Percentiles rank a stretch among this genome's conserved stretches.
Evolutionary conservation across 2,797 vertebrate species (phyloP).

Genomic region (Hypotaenidia okinawae): DNA sequence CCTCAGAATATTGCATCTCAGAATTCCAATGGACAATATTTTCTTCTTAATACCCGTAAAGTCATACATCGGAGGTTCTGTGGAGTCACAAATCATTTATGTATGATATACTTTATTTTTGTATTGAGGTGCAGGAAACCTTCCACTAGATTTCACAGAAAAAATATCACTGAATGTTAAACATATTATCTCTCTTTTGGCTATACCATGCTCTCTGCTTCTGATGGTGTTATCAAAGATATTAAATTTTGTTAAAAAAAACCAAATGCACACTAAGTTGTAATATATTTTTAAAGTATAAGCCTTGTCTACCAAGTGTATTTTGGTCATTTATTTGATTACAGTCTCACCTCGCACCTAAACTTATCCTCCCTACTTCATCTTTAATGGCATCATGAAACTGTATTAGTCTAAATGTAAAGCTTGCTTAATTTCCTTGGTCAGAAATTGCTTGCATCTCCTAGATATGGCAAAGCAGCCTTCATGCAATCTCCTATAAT

Average conservation of each 20-base stretch:
- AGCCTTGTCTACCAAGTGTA: neutral
- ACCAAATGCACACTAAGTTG: rapidly evolving
- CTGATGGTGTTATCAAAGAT: neutral
- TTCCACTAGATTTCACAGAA: neutral
- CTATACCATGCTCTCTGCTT: neutral
- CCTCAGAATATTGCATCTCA: neutral
- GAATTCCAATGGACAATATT: neutral
- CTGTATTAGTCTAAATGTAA: neutral
- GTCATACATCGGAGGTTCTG: neutral
- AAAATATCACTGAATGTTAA: neutral
- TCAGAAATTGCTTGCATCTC: neutral
- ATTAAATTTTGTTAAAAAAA: neutral
- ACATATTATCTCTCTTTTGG: neutral
- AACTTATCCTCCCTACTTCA: neutral
- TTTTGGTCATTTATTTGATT: neutral
- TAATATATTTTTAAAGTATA: neutral
- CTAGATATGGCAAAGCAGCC: neutral
- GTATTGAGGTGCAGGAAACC: neutral
- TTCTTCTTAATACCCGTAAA: neutral
- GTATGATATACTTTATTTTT: neutral
- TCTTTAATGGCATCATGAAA: neutral
- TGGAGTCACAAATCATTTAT: neutral
- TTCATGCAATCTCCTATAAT: neutral
- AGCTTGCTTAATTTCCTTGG: neutral
- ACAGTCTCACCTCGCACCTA: neutral